Evolutionary conservation across 2,888 invertebrate genomes (phyloP).

Genomic region (Eupeodes latifasciatus): DNA sequence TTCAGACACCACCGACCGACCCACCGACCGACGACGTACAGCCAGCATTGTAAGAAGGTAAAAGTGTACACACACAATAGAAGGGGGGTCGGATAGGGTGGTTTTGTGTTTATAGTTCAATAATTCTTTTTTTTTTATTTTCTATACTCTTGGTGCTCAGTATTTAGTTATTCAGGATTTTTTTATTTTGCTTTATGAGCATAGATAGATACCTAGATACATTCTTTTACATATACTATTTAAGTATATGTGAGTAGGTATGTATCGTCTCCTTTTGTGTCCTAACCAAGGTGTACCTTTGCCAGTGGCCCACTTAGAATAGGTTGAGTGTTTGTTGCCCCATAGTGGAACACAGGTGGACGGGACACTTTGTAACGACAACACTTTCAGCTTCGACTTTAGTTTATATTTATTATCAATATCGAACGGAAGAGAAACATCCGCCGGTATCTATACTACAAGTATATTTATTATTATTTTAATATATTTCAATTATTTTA

Average conservation of each 20-base stretch:
- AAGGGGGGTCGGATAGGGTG: conserved; percentile 8
- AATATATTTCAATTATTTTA: not conserved
- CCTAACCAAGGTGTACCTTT: conserved; percentile 60
- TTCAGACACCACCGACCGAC: conserved; percentile 50
- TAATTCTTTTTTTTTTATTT: conserved; percentile 54
- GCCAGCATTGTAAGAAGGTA: not conserved
- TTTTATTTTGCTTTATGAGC: conserved; percentile 45
- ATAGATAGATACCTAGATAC: not conserved
- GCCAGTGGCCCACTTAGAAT: conserved; percentile 74
- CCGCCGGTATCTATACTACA: conserved; percentile 15
- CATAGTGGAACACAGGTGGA: conserved; percentile 72
- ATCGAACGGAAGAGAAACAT: conserved; percentile 81
- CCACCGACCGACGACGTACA: not conserved
- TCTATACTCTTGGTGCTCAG: conserved; percentile 59
- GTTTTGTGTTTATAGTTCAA: conserved; percentile 56
- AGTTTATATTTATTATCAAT: conserved; percentile 84
- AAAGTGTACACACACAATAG: conserved; percentile 61
- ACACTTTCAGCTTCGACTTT: conserved; percentile 78
- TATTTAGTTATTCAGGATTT: conserved; percentile 72
- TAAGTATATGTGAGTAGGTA: not conserved
- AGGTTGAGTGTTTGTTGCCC: conserved; percentile 75
- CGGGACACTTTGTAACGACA: conserved; percentile 72
- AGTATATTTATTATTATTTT: not conserved
- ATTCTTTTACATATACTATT: not conserved
- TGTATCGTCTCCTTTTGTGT: conserved; percentile 60